Evolutionary conservation across 2,797 vertebrate species (phyloP).

Genomic region (Myripristis jacobus): DNA sequence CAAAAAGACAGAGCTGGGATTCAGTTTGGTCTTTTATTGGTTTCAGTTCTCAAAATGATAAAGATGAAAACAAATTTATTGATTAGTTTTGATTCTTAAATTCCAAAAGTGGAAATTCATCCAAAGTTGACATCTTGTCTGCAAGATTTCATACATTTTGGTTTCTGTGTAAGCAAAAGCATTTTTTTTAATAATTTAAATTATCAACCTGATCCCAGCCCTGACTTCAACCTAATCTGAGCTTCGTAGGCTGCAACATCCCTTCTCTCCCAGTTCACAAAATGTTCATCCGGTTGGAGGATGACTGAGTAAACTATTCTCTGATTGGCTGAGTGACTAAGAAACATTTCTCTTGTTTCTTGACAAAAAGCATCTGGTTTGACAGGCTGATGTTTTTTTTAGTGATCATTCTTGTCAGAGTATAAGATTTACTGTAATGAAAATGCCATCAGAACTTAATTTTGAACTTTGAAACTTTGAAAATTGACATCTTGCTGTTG

Average conservation of each 20-base stretch:
- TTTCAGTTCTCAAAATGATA: constrained; percentile 5
- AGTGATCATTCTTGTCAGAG: no score
- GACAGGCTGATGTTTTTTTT: no score
- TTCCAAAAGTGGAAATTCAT: neutral
- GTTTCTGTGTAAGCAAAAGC: neutral
- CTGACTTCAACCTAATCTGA: constrained; percentile 29
- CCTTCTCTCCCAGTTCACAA: constrained; percentile 52
- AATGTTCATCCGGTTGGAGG: neutral
- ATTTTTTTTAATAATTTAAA: neutral
- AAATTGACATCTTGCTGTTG: no score
- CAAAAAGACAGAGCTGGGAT: constrained; percentile 41
- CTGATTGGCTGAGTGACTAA: neutral
- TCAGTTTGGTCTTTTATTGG: constrained; percentile 1
- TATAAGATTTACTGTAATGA: no score
- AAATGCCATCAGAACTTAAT: no score
- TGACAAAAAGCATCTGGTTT: no score
- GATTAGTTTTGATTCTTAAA: no score
- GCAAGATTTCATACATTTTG: no score
- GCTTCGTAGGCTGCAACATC: constrained; percentile 79
- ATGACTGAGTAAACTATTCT: neutral
- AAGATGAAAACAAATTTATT: neutral
- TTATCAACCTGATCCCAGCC: constrained; percentile 53
- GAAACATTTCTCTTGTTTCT: neutral
- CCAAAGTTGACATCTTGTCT: neutral
- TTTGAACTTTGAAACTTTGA: no score